These are phyloP conservation scores for Mylabris sibirica DNA, from an alignment of 2,888 invertebrate species.

Conservation along the genomic window DNA sequence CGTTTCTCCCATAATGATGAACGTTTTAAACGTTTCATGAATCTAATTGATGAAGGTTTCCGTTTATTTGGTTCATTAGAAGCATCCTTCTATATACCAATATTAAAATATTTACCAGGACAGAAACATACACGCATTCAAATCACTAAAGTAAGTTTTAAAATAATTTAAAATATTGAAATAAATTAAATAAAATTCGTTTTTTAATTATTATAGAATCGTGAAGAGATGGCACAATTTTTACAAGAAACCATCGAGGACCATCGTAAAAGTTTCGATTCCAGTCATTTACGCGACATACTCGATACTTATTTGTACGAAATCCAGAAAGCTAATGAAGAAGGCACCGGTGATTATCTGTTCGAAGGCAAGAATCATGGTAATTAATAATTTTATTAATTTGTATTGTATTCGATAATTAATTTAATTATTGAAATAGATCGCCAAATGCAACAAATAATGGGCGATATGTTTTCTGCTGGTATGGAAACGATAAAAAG, in stretches of 20 bases:
- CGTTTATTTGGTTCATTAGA: constrained; percentile 83
- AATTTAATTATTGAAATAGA: constrained; percentile 65
- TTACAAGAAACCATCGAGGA: constrained; percentile 85
- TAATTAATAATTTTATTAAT: constrained; percentile 55
- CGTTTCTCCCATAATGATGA: constrained; percentile 81
- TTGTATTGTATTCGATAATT: constrained; percentile 8
- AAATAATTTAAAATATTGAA: not conserved
- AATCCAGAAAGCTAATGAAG: constrained; percentile 81
- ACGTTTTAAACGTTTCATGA: constrained; percentile 81
- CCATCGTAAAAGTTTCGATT: constrained; percentile 79
- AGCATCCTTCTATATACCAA: constrained; percentile 84
- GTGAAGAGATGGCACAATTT: constrained; percentile 84
- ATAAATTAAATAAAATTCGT: not conserved
- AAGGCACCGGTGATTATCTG: constrained; percentile 75
- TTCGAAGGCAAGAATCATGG: constrained; percentile 89
- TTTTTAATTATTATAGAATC: constrained; percentile 64
- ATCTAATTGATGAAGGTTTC: constrained; percentile 92
- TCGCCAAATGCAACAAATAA: constrained; percentile 88
- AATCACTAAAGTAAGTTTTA: constrained; percentile 64
- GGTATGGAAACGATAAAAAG: constrained; percentile 95
- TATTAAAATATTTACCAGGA: constrained; percentile 71
- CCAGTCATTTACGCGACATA: constrained; percentile 79
- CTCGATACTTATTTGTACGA: constrained; percentile 87
- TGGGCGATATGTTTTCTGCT: constrained; percentile 90
- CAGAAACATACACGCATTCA: constrained; percentile 64